A percentile compares a stretch with the other conserved stretches of the same genome.
Conservation (phyloP, 2,888 invertebrate genomes). For the Trachelus troglodyta region DNA sequence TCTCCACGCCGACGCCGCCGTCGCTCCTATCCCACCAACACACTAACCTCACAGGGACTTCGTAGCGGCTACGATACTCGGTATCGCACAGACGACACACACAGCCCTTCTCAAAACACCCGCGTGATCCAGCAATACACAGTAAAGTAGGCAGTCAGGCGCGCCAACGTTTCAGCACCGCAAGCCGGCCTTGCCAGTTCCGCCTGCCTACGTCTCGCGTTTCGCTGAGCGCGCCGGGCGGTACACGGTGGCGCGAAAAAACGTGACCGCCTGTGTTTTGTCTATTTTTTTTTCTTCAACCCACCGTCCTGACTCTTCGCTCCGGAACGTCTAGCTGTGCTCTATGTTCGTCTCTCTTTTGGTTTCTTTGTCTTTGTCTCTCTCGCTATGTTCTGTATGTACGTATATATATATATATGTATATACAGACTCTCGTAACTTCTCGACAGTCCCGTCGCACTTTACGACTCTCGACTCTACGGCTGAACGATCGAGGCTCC, state of each 20-base stretch:
- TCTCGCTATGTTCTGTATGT: not conserved
- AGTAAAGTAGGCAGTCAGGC: not conserved
- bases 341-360: conserved; percentile 19
- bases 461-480: not conserved
- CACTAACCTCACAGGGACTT: conserved; percentile 6
- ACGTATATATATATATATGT: not conserved
- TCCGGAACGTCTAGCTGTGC: conserved; percentile 18
- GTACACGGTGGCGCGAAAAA: conserved; percentile 20
- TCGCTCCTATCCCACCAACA: conserved; percentile 21
- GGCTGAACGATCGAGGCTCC: not conserved
- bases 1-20: conserved; percentile 30
- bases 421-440: not conserved
- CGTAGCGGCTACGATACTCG: conserved; percentile 25
- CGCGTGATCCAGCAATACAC: conserved; percentile 16
- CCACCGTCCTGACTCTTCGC: not conserved
- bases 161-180: conserved; percentile 8
- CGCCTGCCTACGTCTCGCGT: conserved; percentile 35
- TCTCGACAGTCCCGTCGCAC: not conserved
- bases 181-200: conserved; percentile 48
- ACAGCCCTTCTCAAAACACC: conserved; percentile 18
- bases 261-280: conserved; percentile 6
- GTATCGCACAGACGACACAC: conserved; percentile 16
- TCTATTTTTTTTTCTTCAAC: not conserved
- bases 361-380: not conserved
- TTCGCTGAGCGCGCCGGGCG: conserved; percentile 22